These are phyloP conservation scores for Acyrthosiphon pisum DNA, from an alignment of 1,140 invertebrate genomes.

Conservation along the genomic window DNA sequence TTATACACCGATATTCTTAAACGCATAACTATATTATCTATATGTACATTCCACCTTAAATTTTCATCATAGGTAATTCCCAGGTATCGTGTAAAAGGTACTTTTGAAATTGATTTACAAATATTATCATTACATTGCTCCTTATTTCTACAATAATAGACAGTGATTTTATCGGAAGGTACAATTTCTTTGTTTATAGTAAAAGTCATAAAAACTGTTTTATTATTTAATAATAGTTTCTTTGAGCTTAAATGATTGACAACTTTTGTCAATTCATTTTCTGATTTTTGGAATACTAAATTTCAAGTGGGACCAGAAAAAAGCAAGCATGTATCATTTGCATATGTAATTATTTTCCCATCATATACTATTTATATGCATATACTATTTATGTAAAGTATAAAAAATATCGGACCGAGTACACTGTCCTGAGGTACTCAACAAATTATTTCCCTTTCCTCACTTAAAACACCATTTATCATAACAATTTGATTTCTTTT, in stretches of 20 bases:
- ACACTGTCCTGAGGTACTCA: too few species aligned
- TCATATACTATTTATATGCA: neutral
- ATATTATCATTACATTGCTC: neutral
- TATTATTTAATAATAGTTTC: neutral
- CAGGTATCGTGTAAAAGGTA: neutral
- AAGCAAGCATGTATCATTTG: too few species aligned
- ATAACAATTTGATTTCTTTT: too few species aligned
- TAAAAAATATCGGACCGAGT: slow-evolving; percentile 30
- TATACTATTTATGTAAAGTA: slow-evolving; percentile 30
- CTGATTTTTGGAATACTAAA: neutral
- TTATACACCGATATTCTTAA: too few species aligned
- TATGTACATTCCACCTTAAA: too few species aligned
- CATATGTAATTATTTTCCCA: slow-evolving; percentile 3
- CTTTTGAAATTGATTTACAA: slow-evolving; percentile 22
- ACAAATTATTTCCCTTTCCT: too few species aligned
- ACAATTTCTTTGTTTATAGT: neutral
- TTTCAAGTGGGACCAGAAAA: too few species aligned
- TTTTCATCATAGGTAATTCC: too few species aligned
- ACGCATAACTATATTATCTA: too few species aligned
- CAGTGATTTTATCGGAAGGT: neutral
- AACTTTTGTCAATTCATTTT: neutral
- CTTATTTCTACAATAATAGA: neutral
- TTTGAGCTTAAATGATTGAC: neutral
- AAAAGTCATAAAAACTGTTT: slow-evolving; percentile 23
- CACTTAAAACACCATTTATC: too few species aligned